phyloP scores from a whole-genome alignment of 2,888 invertebrate species.

The Eilema caniola region DNA sequence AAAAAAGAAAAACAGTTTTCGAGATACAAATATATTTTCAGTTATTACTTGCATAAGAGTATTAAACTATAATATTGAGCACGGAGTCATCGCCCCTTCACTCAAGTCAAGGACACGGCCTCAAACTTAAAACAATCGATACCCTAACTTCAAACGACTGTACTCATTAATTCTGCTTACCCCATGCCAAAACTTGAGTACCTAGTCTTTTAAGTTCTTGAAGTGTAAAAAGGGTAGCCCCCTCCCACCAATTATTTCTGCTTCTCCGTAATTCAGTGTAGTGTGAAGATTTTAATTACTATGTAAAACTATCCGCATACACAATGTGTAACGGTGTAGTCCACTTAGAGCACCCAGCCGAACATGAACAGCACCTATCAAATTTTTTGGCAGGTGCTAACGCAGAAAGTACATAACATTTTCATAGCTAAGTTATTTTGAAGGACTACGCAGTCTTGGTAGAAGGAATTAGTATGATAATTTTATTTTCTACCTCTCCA shows the following conservation, averaged over 20 bases:
- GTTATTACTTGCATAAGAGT: background rate
- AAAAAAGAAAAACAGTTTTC: background rate
- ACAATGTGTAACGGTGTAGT: conserved; percentile 4
- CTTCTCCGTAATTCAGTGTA: conserved; percentile 17
- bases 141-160: conserved; percentile 30
- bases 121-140: conserved; percentile 15
- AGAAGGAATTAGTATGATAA: background rate
- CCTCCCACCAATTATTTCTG: conserved; percentile 28
- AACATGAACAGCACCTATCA: too few species aligned
- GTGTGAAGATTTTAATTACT: conserved; percentile 39
- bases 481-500: background rate
- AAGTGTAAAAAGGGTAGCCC: conserved; percentile 19
- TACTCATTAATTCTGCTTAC: conserved; percentile 18
- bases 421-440: background rate
- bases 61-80: background rate
- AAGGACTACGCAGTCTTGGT: too few species aligned
- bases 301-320: conserved; percentile 23
- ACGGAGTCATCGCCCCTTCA: background rate
- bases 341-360: too few species aligned
- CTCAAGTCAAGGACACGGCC: background rate
- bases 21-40: background rate
- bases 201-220: conserved; percentile 20
- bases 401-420: background rate
- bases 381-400: too few species aligned
- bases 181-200: conserved; percentile 26